Evolutionary conservation across 2,797 vertebrate genomes (phyloP).

Genomic region (Pelochelys cantorii): DNA sequence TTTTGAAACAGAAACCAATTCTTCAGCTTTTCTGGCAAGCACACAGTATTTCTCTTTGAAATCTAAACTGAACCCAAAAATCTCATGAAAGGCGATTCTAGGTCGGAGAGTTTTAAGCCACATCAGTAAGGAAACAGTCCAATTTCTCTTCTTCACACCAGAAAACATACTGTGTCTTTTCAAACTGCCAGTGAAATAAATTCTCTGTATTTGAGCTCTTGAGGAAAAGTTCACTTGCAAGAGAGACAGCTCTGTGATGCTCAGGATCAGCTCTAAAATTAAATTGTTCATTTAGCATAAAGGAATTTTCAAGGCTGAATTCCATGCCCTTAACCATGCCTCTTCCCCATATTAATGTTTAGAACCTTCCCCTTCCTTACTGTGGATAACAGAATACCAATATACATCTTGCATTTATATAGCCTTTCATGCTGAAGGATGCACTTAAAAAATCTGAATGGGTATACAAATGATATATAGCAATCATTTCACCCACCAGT

Average conservation of each 20-base stretch:
- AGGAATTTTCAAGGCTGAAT: accelerated
- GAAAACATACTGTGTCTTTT: background rate
- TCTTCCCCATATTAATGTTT: accelerated
- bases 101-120: background rate
- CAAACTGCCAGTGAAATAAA: accelerated
- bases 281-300: accelerated
- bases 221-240: background rate
- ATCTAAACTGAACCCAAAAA: background rate
- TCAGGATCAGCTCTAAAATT: background rate
- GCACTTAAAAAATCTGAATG: background rate
- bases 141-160: background rate
- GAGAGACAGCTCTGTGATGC: background rate
- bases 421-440: background rate
- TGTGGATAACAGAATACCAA: accelerated
- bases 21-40: constrained; percentile 13
- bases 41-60: constrained; percentile 16
- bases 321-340: background rate
- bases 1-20: background rate
- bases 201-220: background rate
- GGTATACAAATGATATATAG: accelerated
- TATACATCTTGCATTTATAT: accelerated
- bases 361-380: accelerated
- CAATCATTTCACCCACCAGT: accelerated
- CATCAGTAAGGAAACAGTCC: background rate
- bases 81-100: background rate